Base-by-base conservation (phyloP, 2,113 vertebrate species). In the Thamnaconus septentrionalis region DNA sequence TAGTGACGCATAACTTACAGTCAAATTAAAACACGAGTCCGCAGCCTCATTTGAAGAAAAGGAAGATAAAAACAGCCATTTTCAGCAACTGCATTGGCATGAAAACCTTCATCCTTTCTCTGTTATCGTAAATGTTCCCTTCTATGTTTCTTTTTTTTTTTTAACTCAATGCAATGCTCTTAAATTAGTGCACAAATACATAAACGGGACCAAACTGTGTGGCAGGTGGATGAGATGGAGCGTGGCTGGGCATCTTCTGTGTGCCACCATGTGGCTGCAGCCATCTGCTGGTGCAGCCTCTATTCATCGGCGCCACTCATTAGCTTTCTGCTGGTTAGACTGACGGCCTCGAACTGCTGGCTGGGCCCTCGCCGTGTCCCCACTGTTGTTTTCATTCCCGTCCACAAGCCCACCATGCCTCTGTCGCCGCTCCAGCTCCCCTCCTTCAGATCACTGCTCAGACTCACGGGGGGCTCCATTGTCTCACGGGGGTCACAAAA, bases 241-340 rank as follows among this genome's bases (percentile, higher is more conserved):
- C 71, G 64, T 65, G 65, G 76, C 68, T 69, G 80, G 76, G 75
- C 78, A 79, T 85, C 79, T 84, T 85, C 81, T 76, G 69, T 66
- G 75, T 76, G 75, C 82, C 79, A 84, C 85, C 82, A 84, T 87
- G 85, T 87, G 87, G 85, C 78, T 59, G 41, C 70, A 82, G 81
- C 88, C 88, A 90, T 87, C 87, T 88, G 88, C 81, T 76, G 81
- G 82, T 84, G 64, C 77, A 62, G 71, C 77, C 75, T 78, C 73
- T 79, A 71, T 78, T 84, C 81, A 78, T 76, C 59, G 53, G 70
- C 76, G 78, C 72, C 75, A 67, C 79, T 89, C 81, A 84, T 87
- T 88, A 87, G 73, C 82, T 85, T 79, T 80, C 80, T 79, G 76
- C 67, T 78, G 74, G 66, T 85, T 71, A 53, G 66, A 71, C 75